phyloP scores from a whole-genome alignment of 2,113 vertebrate species.

The Seriola dumerili region DNA sequence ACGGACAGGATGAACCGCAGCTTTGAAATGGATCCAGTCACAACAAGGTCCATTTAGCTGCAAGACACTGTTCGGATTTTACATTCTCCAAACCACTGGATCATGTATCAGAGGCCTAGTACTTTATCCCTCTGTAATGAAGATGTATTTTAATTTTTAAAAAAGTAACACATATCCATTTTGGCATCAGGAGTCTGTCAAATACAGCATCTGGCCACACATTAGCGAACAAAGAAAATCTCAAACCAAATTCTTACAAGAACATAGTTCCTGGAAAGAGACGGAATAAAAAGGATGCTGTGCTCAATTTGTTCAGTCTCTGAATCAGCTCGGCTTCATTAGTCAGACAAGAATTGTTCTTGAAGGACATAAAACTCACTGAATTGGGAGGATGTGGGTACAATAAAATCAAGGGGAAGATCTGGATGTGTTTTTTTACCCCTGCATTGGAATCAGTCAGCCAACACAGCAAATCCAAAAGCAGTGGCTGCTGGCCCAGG shows the following conservation, averaged over 20 bases:
- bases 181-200: constrained; percentile 12
- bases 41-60: constrained; percentile 29
- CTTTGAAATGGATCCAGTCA: constrained; percentile 51
- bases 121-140: constrained; percentile 13
- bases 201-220: constrained; percentile 26
- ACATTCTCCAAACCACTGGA: not conserved
- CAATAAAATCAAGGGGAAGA: constrained; percentile 53
- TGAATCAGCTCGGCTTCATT: constrained; percentile 67
- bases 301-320: constrained; percentile 62
- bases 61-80: not conserved
- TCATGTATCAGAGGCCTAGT: not conserved
- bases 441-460: constrained; percentile 58
- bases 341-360: constrained; percentile 63
- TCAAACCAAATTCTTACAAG: constrained; percentile 36
- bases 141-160: constrained; percentile 13
- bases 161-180: constrained; percentile 42
- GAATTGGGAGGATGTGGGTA: constrained; percentile 23
- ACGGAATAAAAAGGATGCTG: constrained; percentile 40
- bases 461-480: constrained; percentile 55
- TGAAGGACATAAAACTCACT: constrained; percentile 60
- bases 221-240: constrained; percentile 31
- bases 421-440: constrained; percentile 20
- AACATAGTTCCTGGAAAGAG: constrained; percentile 25
- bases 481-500: constrained; percentile 54
- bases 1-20: constrained; percentile 46